Conservation (phyloP, 2,113 vertebrate genomes). For the Gila orcuttii region DNA sequence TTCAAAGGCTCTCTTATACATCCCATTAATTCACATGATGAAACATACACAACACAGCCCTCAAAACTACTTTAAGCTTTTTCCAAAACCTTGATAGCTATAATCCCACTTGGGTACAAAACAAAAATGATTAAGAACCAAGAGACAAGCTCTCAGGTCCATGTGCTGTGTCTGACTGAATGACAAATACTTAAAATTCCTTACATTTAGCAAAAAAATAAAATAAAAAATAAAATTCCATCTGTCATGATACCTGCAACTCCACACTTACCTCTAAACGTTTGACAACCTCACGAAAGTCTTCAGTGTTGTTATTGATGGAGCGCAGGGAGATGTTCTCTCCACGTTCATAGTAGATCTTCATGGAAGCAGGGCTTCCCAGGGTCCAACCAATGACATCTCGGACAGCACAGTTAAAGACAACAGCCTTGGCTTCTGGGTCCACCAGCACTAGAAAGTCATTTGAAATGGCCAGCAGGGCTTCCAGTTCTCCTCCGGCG, state of each 20-base stretch:
- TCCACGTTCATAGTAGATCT: constrained; percentile 95
- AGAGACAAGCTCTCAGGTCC: background rate
- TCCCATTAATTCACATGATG: constrained; percentile 10
- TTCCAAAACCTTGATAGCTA: background rate
- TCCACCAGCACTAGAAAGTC: constrained; percentile 93
- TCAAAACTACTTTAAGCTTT: background rate
- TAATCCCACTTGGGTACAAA: background rate
- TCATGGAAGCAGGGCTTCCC: constrained; percentile 87
- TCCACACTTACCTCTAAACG: constrained; percentile 88
- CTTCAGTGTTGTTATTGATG: constrained; percentile 86
- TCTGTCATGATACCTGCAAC: background rate
- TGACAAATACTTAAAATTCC: background rate
- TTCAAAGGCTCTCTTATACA: constrained; percentile 22
- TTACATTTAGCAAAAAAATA: background rate
- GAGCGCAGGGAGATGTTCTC: constrained; percentile 90
- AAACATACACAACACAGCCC: constrained; percentile 2
- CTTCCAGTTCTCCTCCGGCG: constrained; percentile 90
- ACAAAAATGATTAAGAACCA: background rate
- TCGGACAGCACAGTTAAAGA: constrained; percentile 94
- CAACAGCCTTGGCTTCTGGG: constrained; percentile 89
- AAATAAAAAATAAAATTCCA: no score
- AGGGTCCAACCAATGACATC: constrained; percentile 95
- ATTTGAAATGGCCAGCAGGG: constrained; percentile 89
- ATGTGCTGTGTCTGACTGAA: background rate
- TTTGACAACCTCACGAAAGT: constrained; percentile 96